phyloP scores from a whole-genome alignment of 2,888 invertebrate genomes.

The Exocentrus adspersus region DNA sequence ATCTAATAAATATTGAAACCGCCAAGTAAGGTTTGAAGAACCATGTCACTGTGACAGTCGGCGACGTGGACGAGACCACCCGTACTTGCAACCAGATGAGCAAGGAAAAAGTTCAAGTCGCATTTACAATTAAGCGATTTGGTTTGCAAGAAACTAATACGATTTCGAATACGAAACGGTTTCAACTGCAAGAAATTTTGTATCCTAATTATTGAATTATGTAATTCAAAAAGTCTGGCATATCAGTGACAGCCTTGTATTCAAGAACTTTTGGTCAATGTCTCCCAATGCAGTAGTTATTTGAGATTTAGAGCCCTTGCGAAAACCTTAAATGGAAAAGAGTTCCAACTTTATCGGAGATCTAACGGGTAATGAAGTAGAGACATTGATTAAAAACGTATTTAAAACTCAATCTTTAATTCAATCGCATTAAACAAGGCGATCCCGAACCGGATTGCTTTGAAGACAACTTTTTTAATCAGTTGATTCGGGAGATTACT shows the following conservation, averaged over 20 bases:
- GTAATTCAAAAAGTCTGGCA: too few species aligned
- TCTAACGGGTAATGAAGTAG: constrained; percentile 61
- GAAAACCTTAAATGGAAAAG: constrained; percentile 39
- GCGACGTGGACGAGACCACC: constrained; percentile 56
- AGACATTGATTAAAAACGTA: constrained; percentile 64
- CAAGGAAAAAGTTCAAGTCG: constrained; percentile 40
- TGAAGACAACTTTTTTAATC: constrained; percentile 63
- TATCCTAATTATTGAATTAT: too few species aligned
- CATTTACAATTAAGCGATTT: constrained; percentile 35
- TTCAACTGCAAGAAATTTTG: too few species aligned
- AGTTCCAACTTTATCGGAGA: constrained; percentile 54
- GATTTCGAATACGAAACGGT: too few species aligned
- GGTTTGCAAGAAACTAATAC: too few species aligned
- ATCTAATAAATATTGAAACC: constrained; percentile 56
- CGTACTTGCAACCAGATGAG: constrained; percentile 50
- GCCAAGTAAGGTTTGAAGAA: constrained; percentile 60
- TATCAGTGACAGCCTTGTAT: too few species aligned
- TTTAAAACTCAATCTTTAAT: constrained; percentile 63
- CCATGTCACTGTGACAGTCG: constrained; percentile 60
- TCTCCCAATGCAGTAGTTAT: background rate
- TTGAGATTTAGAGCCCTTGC: constrained; percentile 7
- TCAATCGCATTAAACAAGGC: constrained; percentile 62
- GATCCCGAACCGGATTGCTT: constrained; percentile 53
- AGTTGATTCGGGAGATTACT: constrained; percentile 62
- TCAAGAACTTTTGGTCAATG: too few species aligned